Base-by-base conservation (phyloP, 2,888 invertebrate genomes). In the Tanytarsus gracilentus region DNA sequence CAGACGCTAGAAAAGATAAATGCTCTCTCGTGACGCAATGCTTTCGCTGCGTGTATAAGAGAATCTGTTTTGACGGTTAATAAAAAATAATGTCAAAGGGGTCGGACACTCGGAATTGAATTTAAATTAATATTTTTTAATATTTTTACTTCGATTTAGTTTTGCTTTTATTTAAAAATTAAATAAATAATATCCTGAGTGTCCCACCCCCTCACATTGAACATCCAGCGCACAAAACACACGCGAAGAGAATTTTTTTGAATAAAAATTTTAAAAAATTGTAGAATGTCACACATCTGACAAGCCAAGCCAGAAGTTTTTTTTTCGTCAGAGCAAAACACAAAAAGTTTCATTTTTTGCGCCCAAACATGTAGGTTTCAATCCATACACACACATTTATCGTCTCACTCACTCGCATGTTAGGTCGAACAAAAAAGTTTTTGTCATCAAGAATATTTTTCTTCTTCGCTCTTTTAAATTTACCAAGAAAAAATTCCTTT, bases 201-300 rank as follows among this genome's bases (percentile, higher is more conserved):
- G n/a, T n/a, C n/a, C n/a, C n/a, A n/a, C n/a, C n/a, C n/a, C n/a
- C n/a, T n/a, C n/a, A n/a, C n/a, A n/a, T n/a, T n/a, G n/a, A n/a
- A n/a, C n/a, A n/a, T n/a, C n/a, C n/a, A n/a, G n/a, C n/a, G 40
- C 4, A 6, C 33, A 33, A 33, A 33, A 33, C 11, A 33, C 11
- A 14, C 11, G 16, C 14, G n/a, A 8, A 36, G 14, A 14, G 36
- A 36, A 36, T 36, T 14, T 14, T 9, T 44, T 44, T 40, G 3
- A 16, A 44, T 44, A 18, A 11, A 21, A 40, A 14, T 14, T 14
- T 53, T 8, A 52, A 33, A 39, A 33, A 21, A 53, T 36, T 53
- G 53, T 53, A 30, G 36, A 53, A 23, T 53, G 53, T 53, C 53
- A 53, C 23, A 18, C 33, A 36, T 49, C 33, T 53, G 53, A 51